These are phyloP conservation scores for Ascaphus truei DNA, from an alignment of 2,113 vertebrate genomes.

Conservation along the genomic window DNA sequence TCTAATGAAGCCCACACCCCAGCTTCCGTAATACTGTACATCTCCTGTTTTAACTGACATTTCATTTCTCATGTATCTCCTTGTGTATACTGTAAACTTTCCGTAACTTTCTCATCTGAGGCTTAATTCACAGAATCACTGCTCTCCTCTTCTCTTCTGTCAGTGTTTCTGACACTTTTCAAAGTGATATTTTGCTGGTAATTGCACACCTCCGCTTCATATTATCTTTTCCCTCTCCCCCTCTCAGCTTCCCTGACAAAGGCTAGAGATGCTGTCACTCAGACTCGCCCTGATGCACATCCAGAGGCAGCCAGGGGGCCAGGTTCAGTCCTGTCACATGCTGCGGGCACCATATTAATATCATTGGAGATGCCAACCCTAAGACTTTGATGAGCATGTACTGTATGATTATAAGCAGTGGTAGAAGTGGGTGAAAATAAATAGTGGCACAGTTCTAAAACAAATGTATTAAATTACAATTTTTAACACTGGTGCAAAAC, in stretches of 20 bases:
- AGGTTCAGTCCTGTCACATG: neutral
- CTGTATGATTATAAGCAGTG: no score
- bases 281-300: neutral
- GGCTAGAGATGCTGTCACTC: constrained; percentile 42
- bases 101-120: constrained; percentile 13
- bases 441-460: no score
- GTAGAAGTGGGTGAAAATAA: no score
- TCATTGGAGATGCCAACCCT: no score
- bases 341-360: no score
- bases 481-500: no score
- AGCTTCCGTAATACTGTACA: neutral
- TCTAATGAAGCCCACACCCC: neutral
- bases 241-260: constrained; percentile 43
- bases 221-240: constrained; percentile 14
- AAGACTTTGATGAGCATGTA: no score
- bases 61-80: constrained; percentile 1
- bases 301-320: neutral
- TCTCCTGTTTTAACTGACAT: constrained; percentile 3
- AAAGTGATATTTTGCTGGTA: constrained; percentile 35
- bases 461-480: no score
- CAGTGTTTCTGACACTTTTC: constrained; percentile 35
- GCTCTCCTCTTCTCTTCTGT: constrained; percentile 7
- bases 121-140: constrained; percentile 25
- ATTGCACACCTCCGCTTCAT: constrained; percentile 34
- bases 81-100: constrained; percentile 19